Base-by-base conservation (phyloP, 2,797 vertebrate species). In the Hyperoplus immaculatus region DNA sequence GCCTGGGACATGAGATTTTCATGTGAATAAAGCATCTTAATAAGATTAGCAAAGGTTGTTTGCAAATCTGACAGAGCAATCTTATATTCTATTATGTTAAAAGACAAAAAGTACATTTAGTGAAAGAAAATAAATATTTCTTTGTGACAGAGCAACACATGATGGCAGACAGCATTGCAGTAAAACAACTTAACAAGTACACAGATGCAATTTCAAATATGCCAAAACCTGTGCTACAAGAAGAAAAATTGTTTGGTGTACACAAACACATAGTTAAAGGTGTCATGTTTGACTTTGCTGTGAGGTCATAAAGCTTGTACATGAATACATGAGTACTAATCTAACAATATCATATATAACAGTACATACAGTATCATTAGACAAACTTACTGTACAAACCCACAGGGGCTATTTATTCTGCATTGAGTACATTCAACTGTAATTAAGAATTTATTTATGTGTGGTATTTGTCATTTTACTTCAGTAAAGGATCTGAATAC, bases 181-280 rank as follows among this genome's bases (percentile, higher is more conserved):
- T 1, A 8, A 66, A 47, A 29, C 29, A 45, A 16, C 36, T 15
- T 18, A 15, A 36, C 38, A 56, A n/a, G 5, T 9, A 18, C 8
- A 0, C 6, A 51, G n/a, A 39, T 21, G 47, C 9, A 56, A 49
- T 65, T 36, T 47, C 12, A 61, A 58, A 50, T 4, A 46, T 55
- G 1, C n/a, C 2, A 39, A 56, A 46, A 60, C 57, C 54, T 43
- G 64, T 2, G 1, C 43, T 5, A 10, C 68, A 8, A 49, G 21
- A 75, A 18, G 11, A 46, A 57, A 58, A 59, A 10, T 29, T 29
- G 45, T 54, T 58, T 12, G 36, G 18, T 10, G 47, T 39, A 55
- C 21, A 47, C 21, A 66, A 73, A 67, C 55, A 54, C 60, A 47
- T 4, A 47, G 45, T 36, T 47, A 9, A 49, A 50, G 64, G 16